A percentile compares a stretch with the other conserved stretches of the same genome.
Conservation (phyloP, 2,888 invertebrate species). For the Campoplex capitator region DNA sequence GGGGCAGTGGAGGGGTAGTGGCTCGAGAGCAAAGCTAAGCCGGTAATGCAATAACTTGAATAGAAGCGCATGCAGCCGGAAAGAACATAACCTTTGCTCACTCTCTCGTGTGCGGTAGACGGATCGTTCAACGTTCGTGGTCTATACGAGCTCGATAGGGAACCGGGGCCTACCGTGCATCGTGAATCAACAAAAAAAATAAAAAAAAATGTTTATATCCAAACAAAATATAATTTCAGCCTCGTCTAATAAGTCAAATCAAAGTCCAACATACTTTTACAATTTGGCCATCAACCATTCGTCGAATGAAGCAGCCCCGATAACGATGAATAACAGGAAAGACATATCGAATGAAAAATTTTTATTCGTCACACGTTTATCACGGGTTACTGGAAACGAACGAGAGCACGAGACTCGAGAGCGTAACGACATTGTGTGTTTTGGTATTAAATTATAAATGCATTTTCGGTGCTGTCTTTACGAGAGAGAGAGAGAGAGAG, state of each 20-base stretch:
- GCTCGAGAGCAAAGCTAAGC: constrained; percentile 80
- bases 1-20: constrained; percentile 27
- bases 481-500: too few relatives aligned
- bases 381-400: too few relatives aligned
- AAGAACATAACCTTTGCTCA: constrained; percentile 77
- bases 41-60: constrained; percentile 84
- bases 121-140: neutral
- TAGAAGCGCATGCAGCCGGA: constrained; percentile 81
- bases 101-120: constrained; percentile 33
- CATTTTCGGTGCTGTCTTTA: neutral
- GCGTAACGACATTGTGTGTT: neutral
- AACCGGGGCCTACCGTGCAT: neutral
- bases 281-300: too few relatives aligned
- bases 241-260: neutral
- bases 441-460: constrained; percentile 22
- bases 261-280: too few relatives aligned
- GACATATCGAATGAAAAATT: neutral
- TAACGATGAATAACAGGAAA: too few relatives aligned
- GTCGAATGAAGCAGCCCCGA: too few relatives aligned
- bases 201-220: neutral
- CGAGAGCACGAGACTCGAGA: too few relatives aligned
- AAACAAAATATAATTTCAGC: neutral
- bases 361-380: neutral
- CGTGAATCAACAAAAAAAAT: too few relatives aligned
- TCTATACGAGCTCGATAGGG: neutral